A percentile compares a stretch with the other conserved stretches of the same genome.
These are phyloP conservation scores for Eutolmus rufibarbis DNA, from an alignment of 2,888 invertebrate species.

Conservation along the genomic window DNA sequence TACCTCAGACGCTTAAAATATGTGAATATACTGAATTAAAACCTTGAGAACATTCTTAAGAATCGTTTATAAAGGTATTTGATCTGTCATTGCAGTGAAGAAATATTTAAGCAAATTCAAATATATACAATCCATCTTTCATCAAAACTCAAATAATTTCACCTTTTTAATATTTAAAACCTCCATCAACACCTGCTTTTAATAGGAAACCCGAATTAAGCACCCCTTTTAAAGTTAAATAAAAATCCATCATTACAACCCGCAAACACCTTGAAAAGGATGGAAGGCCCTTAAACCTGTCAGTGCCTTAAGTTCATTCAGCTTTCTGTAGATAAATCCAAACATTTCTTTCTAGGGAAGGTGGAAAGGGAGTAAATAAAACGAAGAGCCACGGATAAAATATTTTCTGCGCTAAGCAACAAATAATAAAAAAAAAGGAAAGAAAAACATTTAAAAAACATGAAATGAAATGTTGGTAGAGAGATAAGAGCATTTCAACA, in stretches of 20 bases:
- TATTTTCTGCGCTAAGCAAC: neutral
- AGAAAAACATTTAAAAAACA: neutral
- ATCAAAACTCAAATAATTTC: neutral
- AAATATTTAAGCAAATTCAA: neutral
- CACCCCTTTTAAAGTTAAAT: neutral
- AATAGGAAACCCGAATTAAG: neutral
- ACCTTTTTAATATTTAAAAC: neutral
- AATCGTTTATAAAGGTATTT: neutral
- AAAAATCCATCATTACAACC: neutral
- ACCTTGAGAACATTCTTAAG: neutral
- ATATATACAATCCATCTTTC: neutral
- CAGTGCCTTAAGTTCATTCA: neutral
- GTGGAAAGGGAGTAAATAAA: neutral
- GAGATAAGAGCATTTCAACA: constrained; percentile 35
- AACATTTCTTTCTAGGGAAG: neutral
- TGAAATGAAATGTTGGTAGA: neutral
- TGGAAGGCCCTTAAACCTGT: neutral
- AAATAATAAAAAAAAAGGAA: neutral
- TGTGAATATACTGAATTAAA: neutral
- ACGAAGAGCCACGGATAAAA: neutral
- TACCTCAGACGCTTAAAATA: neutral
- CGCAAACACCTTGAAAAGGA: neutral
- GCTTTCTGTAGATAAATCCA: neutral
- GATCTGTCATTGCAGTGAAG: neutral
- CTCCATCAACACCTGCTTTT: neutral